A percentile compares a stretch with the other conserved stretches of the same genome.
phyloP scores from a whole-genome alignment of 2,888 invertebrate species.

The Isoperla grammatica region DNA sequence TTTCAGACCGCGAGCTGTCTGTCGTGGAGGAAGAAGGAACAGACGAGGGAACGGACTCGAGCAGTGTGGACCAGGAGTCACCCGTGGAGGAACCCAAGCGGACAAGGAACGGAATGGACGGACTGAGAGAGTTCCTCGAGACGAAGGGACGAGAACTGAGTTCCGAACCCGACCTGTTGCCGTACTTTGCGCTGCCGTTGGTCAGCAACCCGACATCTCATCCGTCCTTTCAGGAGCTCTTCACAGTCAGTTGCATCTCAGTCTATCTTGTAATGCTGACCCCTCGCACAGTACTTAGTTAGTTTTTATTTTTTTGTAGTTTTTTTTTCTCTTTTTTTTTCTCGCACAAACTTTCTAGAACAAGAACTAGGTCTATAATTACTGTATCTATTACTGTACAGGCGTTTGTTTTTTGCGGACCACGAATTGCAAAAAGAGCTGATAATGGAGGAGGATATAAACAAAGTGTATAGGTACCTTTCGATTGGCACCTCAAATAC shows the following conservation, averaged over 20 bases:
- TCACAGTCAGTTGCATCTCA: conserved; percentile 43
- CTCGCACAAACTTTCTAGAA: background rate
- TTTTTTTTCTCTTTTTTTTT: too few relatives aligned
- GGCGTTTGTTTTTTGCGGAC: too few relatives aligned
- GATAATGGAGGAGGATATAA: too few relatives aligned
- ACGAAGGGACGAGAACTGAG: conserved; percentile 46
- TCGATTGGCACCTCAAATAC: too few relatives aligned
- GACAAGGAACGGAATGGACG: conserved; percentile 36
- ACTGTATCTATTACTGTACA: too few relatives aligned
- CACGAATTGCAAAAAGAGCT: too few relatives aligned
- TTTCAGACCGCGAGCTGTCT: background rate
- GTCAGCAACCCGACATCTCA: conserved; percentile 49
- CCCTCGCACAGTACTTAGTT: background rate
- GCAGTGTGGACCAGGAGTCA: background rate
- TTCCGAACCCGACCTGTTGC: conserved; percentile 49
- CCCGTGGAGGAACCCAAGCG: background rate
- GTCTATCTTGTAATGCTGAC: too few relatives aligned
- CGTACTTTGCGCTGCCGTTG: conserved; percentile 52
- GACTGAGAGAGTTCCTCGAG: conserved; percentile 42
- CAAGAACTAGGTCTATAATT: too few relatives aligned
- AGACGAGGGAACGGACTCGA: background rate
- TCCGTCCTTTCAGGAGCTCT: conserved; percentile 49
- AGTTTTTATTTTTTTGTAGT: too few relatives aligned
- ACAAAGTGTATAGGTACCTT: too few relatives aligned
- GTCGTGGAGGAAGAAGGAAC: conserved; percentile 1